These are phyloP conservation scores for Halcyon badia DNA, from an alignment of 2,797 vertebrate species.

Conservation along the genomic window DNA sequence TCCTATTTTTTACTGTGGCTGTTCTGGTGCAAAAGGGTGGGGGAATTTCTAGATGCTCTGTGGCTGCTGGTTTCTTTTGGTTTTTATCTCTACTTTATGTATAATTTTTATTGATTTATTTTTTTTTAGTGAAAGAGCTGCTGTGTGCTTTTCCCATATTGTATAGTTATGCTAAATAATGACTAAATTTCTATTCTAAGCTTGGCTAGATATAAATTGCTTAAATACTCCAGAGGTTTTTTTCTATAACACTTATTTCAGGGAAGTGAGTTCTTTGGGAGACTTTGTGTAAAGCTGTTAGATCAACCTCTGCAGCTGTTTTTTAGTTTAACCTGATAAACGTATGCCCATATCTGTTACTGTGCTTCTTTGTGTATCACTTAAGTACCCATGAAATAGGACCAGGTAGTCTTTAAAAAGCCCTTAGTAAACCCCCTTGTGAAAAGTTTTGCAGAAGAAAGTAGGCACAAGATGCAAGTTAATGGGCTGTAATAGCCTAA, in stretches of 20 bases:
- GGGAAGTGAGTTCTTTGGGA: not conserved
- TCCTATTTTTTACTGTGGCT: not conserved
- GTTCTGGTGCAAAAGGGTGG: not conserved
- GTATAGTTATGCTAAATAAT: not conserved
- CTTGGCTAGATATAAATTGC: not conserved
- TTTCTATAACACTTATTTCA: not conserved
- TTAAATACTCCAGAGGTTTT: not conserved
- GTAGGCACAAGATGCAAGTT: not conserved
- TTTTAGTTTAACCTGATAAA: not conserved
- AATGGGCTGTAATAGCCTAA: not conserved
- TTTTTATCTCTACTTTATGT: not conserved
- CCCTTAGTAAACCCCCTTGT: not conserved
- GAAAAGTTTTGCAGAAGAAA: not conserved
- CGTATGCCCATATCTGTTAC: not conserved
- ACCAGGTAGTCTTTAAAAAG: not conserved
- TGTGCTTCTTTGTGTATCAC: not conserved
- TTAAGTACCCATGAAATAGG: not conserved
- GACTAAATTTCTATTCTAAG: not conserved
- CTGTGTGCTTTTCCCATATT: not conserved
- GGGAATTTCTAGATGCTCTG: not conserved
- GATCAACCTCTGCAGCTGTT: not conserved
- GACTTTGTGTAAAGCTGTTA: not conserved
- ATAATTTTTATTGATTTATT: not conserved
- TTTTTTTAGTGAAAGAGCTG: not conserved
- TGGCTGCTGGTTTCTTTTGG: not conserved